Percentiles rank a stretch among this genome's conserved stretches.
Conservation (phyloP, 2,888 invertebrate species). For the Arctia plantaginis region DNA sequence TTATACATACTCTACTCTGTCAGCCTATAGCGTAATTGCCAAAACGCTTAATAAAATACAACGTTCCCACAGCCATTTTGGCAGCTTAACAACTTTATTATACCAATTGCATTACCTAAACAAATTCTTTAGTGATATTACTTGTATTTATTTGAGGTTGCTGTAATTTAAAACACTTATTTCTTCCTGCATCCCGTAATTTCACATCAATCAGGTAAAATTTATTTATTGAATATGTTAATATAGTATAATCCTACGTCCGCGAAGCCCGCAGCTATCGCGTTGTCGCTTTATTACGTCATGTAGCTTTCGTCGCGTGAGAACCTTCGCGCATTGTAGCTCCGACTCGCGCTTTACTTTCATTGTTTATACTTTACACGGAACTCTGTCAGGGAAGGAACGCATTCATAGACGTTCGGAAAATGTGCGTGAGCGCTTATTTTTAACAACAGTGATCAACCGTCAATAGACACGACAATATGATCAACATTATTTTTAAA, state of each 20-base stretch:
- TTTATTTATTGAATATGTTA: conserved; percentile 43
- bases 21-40: neutral
- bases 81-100: conserved; percentile 8
- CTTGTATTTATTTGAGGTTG: conserved; percentile 8
- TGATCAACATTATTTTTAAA: neutral
- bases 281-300: conserved; percentile 69
- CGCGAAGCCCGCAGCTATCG: conserved; percentile 12
- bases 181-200: conserved; percentile 18
- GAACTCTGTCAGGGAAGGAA: conserved; percentile 57
- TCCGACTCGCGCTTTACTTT: conserved; percentile 75
- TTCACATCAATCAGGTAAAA: conserved; percentile 24
- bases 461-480: conserved; percentile 27
- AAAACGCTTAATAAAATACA: neutral
- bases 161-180: conserved; percentile 11
- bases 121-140: conserved; percentile 1
- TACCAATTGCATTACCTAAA: conserved; percentile 12
- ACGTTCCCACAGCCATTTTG: conserved; percentile 9
- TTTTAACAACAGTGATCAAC: conserved; percentile 30
- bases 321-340: conserved; percentile 70
- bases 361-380: conserved; percentile 70
- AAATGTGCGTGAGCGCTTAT: conserved; percentile 37
- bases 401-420: conserved; percentile 43
- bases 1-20: neutral
- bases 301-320: conserved; percentile 80
- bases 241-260: conserved; percentile 20